Conservation (phyloP, 1,140 invertebrate genomes). For the Aradophagus sp. region DNA sequence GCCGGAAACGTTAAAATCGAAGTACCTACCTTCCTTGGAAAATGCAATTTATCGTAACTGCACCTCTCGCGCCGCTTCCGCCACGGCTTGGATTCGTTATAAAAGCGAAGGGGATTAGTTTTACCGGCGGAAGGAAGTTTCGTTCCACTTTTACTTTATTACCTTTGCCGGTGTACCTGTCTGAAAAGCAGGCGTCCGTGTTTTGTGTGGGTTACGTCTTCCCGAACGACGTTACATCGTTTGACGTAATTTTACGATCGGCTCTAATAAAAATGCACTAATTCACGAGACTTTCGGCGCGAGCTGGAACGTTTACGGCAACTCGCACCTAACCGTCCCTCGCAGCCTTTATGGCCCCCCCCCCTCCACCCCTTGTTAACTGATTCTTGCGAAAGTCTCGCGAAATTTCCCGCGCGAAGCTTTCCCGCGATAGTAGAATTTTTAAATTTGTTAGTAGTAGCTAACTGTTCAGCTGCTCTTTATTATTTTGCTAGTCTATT, state of each 20-base stretch:
- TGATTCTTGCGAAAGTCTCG: slow-evolving; percentile 19
- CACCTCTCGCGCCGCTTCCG: slow-evolving; percentile 43
- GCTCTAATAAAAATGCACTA: slow-evolving; percentile 45
- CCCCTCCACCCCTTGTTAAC: too few species aligned
- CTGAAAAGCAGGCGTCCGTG: slow-evolving; percentile 40
- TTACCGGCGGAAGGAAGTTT: slow-evolving; percentile 56
- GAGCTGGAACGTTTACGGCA: slow-evolving; percentile 22
- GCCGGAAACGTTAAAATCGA: slow-evolving; percentile 68
- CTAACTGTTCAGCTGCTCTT: too few species aligned
- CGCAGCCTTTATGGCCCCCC: slow-evolving; percentile 1
- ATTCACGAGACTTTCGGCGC: slow-evolving; percentile 24
- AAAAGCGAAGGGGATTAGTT: slow-evolving; percentile 60
- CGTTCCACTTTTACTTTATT: slow-evolving; percentile 60
- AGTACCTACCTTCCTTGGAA: slow-evolving; percentile 62
- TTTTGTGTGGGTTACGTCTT: slow-evolving; percentile 57
- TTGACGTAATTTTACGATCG: slow-evolving; percentile 50
- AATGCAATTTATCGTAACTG: slow-evolving; percentile 71
- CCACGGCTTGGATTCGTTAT: slow-evolving; percentile 55
- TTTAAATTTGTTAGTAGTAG: too few species aligned
- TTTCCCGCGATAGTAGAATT: too few species aligned
- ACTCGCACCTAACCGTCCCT: slow-evolving; percentile 8
- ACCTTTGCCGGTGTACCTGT: slow-evolving; percentile 55
- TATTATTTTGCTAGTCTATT: too few species aligned
- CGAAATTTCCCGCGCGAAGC: slow-evolving; percentile 3
- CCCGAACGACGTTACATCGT: slow-evolving; percentile 41